Evolutionary conservation across 2,797 vertebrate genomes (phyloP).

Genomic region (Saxicola maurus): DNA sequence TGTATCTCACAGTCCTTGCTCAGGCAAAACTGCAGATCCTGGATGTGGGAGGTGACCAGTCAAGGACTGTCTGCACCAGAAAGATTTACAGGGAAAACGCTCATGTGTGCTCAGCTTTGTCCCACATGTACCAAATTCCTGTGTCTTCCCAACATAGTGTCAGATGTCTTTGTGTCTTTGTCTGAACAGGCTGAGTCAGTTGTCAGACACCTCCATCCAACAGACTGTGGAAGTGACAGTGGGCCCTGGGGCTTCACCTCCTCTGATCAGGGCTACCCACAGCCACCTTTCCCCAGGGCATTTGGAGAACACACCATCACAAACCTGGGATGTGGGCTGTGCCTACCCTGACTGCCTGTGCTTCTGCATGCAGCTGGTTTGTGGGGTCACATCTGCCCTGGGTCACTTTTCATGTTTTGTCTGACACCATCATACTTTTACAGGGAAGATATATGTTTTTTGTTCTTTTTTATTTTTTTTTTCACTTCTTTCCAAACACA

Average conservation of each 20-base stretch:
- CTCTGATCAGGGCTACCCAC: background rate
- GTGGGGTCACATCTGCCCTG: background rate
- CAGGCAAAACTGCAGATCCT: background rate
- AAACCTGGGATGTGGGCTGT: background rate
- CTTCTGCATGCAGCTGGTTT: background rate
- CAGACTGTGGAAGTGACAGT: rapidly evolving
- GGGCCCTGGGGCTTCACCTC: rapidly evolving
- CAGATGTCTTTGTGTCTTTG: rapidly evolving
- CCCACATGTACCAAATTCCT: background rate
- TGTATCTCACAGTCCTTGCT: background rate
- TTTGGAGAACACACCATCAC: background rate
- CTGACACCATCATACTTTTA: background rate
- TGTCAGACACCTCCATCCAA: background rate
- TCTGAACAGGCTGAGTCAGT: background rate
- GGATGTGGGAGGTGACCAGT: background rate
- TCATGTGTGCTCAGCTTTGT: background rate
- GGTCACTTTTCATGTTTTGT: background rate
- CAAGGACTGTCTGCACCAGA: background rate
- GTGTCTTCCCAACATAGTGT: rapidly evolving
- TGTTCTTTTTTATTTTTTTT: background rate
- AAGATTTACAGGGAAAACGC: background rate
- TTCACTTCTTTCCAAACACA: background rate
- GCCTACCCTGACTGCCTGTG: background rate
- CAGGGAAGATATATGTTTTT: background rate
- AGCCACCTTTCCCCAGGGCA: background rate